These are phyloP conservation scores for Colistium nudipinnis DNA, from an alignment of 2,113 vertebrate genomes.

Conservation along the genomic window DNA sequence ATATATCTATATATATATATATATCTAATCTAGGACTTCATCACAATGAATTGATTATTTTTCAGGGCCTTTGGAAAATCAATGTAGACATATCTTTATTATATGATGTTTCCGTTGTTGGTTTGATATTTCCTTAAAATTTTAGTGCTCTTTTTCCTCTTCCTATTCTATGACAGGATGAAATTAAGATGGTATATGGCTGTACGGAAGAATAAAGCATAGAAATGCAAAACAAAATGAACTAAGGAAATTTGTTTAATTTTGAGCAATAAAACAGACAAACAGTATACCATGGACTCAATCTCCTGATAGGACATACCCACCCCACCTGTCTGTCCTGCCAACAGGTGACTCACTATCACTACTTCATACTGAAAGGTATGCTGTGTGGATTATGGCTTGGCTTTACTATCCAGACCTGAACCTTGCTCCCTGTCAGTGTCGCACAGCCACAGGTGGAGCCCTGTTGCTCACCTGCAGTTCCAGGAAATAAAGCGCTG, in stretches of 20 bases:
- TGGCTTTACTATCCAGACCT: constrained; percentile 20
- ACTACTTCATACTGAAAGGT: constrained; percentile 1
- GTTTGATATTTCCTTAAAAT: neutral
- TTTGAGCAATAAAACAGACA: neutral
- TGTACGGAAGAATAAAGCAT: neutral
- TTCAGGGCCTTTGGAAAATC: no score
- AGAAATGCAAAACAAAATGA: neutral
- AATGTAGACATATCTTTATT: no score
- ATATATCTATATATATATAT: no score
- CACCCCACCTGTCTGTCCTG: neutral
- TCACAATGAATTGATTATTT: neutral
- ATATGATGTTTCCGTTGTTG: neutral
- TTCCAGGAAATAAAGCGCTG: constrained; percentile 63
- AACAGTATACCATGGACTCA: no score
- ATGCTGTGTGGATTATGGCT: constrained; percentile 29
- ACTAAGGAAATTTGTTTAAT: neutral
- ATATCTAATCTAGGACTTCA: no score
- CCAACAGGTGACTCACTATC: neutral
- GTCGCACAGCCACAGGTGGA: constrained; percentile 39
- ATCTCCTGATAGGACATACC: neutral
- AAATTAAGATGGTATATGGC: neutral
- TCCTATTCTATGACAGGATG: neutral
- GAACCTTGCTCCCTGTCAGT: constrained; percentile 63
- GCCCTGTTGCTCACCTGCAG: constrained; percentile 45
- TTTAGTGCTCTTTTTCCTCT: neutral